Evolutionary conservation across 2,888 invertebrate genomes (phyloP).

Genomic region (Folsomia candida): DNA sequence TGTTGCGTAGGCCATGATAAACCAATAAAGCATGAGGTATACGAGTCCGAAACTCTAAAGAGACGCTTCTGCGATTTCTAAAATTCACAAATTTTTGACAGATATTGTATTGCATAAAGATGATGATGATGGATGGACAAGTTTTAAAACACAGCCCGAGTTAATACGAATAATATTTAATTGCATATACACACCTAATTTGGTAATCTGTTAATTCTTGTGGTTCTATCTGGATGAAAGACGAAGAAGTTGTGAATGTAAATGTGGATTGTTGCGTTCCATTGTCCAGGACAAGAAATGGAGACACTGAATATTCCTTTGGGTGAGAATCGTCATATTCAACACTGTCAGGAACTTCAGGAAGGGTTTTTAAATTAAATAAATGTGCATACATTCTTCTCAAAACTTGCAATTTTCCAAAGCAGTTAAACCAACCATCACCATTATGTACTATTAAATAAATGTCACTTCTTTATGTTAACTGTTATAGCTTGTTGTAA

Average conservation of each 20-base stretch:
- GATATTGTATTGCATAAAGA: background rate
- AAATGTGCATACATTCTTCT: too few species aligned
- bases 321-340: background rate
- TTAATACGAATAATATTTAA: too few species aligned
- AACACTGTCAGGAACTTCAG: background rate
- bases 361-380: too few species aligned
- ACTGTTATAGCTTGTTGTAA: too few species aligned
- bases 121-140: too few species aligned
- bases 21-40: constrained; percentile 83
- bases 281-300: background rate
- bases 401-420: background rate
- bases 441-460: background rate
- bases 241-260: constrained; percentile 86
- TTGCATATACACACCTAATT: constrained; percentile 67
- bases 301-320: too few species aligned
- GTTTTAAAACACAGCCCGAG: too few species aligned
- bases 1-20: constrained; percentile 84
- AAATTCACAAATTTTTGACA: background rate
- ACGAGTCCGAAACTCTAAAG: constrained; percentile 82
- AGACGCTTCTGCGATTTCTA: constrained; percentile 56
- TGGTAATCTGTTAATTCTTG: constrained; percentile 85
- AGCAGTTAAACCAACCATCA: background rate
- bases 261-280: constrained; percentile 71
- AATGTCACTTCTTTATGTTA: too few species aligned
- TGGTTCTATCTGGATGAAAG: constrained; percentile 87